Base-by-base conservation (phyloP, 2,797 vertebrate genomes). In the Megaceryle alcyon region DNA sequence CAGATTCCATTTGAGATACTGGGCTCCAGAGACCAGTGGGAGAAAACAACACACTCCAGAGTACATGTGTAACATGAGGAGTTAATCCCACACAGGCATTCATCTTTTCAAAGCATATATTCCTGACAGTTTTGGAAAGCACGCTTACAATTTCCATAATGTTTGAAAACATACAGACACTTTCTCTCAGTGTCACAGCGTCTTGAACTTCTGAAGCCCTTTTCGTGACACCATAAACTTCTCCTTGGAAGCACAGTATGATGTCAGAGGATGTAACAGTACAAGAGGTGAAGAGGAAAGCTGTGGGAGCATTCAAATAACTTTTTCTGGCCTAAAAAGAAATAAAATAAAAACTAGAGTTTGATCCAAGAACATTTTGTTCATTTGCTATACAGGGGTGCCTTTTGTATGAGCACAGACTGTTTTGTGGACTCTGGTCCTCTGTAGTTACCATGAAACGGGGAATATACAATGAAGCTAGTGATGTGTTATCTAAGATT, bases 301-400 rank as follows among this genome's bases (percentile, higher is more conserved):
- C 97, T 97, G 94, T 97, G 97, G 97, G 96, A 97, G 94, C 97
- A 97, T 97, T 97, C 95, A 96, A 96, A 96, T 96, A 92, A 95
- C 96, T 96, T 95, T 96, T 97, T 96, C 95, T 97, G 97, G 95
- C 91, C 89, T 97, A 77, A 93, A 90, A 82, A 86, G 96, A 97
- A 96, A 97, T 95, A 96, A 97, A 96, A 96, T 96, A 86, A 97
- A 97, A 97, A 66, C 92, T 73, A 33, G 73, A 91, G 69, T 90
- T 96, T 96, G 90, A 96, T 97, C 90, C 96, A 97, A 94, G 98
- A 98, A 98, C 97, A 98, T 96, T 95, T 95, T 96, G 97, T 98
- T 96, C 98, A 96, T 96, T 93, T 94, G 93, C 95, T 97, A 84
- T 96, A 96, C 69, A 97, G 95, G 91, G 90, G 97, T 94, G 95